Conservation (phyloP, 2,113 vertebrate species). For the Seriola dumerili region DNA sequence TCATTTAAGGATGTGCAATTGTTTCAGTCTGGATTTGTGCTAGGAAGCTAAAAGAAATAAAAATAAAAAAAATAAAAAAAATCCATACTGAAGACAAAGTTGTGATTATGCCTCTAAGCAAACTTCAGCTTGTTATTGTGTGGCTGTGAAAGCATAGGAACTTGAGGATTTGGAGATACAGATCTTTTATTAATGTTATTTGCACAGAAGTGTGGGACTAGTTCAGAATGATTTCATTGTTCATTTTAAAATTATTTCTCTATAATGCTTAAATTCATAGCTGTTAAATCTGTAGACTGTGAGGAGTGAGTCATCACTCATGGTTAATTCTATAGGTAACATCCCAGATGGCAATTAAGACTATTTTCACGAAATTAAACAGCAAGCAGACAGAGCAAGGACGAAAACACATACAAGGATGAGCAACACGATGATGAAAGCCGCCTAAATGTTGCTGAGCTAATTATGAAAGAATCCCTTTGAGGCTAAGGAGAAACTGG, state of each 20-base stretch:
- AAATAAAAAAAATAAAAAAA: too few species aligned
- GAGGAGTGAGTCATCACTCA: conserved; percentile 49
- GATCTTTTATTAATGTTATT: conserved; percentile 18
- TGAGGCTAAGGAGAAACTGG: conserved; percentile 56
- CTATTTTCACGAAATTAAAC: conserved; percentile 17
- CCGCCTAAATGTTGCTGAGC: conserved; percentile 27
- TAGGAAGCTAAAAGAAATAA: background rate
- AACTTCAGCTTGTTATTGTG: conserved; percentile 2
- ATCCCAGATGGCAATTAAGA: conserved; percentile 50
- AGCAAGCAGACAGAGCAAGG: conserved; percentile 28
- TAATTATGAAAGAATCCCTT: conserved; percentile 59
- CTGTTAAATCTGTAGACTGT: conserved; percentile 54
- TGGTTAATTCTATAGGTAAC: conserved; percentile 19
- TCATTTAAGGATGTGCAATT: background rate
- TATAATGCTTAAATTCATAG: conserved; percentile 24
- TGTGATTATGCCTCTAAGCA: conserved; percentile 23
- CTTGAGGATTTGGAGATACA: conserved; percentile 7
- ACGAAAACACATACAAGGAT: conserved; percentile 23
- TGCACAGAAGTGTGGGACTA: conserved; percentile 16
- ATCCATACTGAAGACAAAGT: conserved; percentile 1
- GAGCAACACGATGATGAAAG: conserved; percentile 44
- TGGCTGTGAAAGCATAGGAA: background rate
- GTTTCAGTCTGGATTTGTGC: background rate
- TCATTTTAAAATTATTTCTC: conserved; percentile 19
- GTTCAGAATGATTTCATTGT: conserved; percentile 40